Percentiles rank a stretch among this genome's conserved stretches.
Conservation (phyloP, 2,888 invertebrate genomes). For the Petrophora chlorosata region DNA sequence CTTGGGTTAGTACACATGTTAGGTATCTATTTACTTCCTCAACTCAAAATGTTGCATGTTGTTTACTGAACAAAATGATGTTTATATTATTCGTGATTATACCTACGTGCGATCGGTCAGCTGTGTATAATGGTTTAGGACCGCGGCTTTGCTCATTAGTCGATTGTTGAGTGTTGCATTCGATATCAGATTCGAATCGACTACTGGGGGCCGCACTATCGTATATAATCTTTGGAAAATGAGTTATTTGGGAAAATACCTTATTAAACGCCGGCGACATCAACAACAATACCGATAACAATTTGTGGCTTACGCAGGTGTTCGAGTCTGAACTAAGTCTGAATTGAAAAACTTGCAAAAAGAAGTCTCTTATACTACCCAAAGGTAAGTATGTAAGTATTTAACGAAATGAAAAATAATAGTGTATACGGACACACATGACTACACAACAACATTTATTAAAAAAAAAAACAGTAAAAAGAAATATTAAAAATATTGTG, state of each 20-base stretch:
- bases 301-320: too few relatives aligned
- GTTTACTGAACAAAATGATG: too few relatives aligned
- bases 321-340: too few relatives aligned
- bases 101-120: background rate
- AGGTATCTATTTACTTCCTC: too few relatives aligned
- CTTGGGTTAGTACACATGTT: too few relatives aligned
- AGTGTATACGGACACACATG: too few relatives aligned
- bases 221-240: conserved; percentile 45
- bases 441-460: too few relatives aligned
- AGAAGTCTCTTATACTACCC: too few relatives aligned
- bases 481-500: conserved; percentile 62
- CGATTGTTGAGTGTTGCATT: conserved; percentile 57
- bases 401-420: too few relatives aligned
- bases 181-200: conserved; percentile 62
- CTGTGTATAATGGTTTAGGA: conserved; percentile 46
- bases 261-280: conserved; percentile 7
- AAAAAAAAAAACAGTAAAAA: background rate
- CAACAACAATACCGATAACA: background rate
- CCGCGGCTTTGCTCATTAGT: conserved; percentile 76
- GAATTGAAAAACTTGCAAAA: too few relatives aligned
- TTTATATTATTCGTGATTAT: background rate
- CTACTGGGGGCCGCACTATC: conserved; percentile 53
- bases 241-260: conserved; percentile 36
- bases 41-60: too few relatives aligned
- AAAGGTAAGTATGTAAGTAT: too few relatives aligned